These are phyloP conservation scores for Oreochromis niloticus DNA, from an alignment of 2,113 vertebrate species.

Conservation along the genomic window DNA sequence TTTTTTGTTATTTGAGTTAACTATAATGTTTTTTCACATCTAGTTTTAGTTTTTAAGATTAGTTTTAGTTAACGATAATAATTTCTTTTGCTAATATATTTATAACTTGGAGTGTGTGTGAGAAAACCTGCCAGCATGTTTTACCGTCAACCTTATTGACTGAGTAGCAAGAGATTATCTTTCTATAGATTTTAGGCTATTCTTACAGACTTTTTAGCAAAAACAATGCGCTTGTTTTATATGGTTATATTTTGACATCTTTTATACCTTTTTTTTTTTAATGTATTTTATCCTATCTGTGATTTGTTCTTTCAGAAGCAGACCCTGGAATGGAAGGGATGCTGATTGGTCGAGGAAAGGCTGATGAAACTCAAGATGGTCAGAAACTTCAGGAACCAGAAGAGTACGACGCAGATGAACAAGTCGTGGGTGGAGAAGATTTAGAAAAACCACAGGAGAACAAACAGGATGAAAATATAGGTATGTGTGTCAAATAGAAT, in stretches of 20 bases:
- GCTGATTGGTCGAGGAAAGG: slow-evolving; percentile 15
- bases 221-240: not conserved
- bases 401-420: slow-evolving; percentile 43
- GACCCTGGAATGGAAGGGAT: slow-evolving; percentile 46
- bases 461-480: slow-evolving; percentile 27
- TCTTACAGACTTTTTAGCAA: not conserved
- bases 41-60: not conserved
- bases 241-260: not conserved
- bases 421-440: slow-evolving; percentile 6
- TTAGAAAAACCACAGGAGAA: slow-evolving; percentile 23
- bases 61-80: not conserved
- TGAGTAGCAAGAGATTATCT: not conserved
- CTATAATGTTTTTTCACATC: not conserved
- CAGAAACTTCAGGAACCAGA: slow-evolving; percentile 30
- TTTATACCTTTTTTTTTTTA: not conserved
- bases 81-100: not conserved
- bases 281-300: not conserved
- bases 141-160: not conserved
- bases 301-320: not conserved
- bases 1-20: not conserved
- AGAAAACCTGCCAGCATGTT: not conserved
- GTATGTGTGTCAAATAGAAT: not conserved
- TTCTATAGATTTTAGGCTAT: not conserved
- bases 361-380: not conserved
- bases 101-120: too few species aligned